These are phyloP conservation scores for Pipa parva DNA, from an alignment of 2,113 vertebrate species.

Conservation along the genomic window DNA sequence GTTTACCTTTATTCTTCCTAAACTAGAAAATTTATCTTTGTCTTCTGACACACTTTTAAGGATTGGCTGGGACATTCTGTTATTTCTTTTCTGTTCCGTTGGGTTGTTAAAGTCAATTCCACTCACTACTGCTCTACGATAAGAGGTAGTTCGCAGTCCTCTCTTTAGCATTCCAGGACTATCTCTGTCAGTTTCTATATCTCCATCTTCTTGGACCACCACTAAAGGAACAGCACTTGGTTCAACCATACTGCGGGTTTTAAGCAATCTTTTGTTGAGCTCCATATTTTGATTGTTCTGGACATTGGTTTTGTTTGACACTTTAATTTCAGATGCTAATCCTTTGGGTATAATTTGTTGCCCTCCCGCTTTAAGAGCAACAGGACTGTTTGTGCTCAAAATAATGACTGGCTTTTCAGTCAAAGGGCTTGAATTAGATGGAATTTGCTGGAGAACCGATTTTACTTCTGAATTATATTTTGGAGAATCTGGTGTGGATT, in stretches of 20 bases:
- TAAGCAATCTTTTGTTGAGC: conserved; percentile 57
- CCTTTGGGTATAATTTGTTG: conserved; percentile 86
- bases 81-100: conserved; percentile 58
- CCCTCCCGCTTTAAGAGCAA: conserved; percentile 78
- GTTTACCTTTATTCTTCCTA: conserved; percentile 69
- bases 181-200: conserved; percentile 60
- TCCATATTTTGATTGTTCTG: conserved; percentile 54
- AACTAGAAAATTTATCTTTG: conserved; percentile 64
- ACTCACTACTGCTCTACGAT: conserved; percentile 86
- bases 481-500: conserved; percentile 33
- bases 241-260: conserved; percentile 83
- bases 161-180: conserved; percentile 68
- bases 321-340: conserved; percentile 66
- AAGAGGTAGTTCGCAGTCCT: conserved; percentile 86
- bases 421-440: conserved; percentile 48
- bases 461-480: conserved; percentile 48
- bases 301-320: conserved; percentile 44
- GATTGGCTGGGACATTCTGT: conserved; percentile 67
- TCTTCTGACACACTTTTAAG: conserved; percentile 66
- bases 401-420: conserved; percentile 56
- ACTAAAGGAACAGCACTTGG: conserved; percentile 55
- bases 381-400: conserved; percentile 80
- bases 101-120: conserved; percentile 70
- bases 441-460: conserved; percentile 42
- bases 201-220: conserved; percentile 49